Evolutionary conservation across 2,113 vertebrate species (phyloP).

Genomic region (Rhabdornis inornatus): DNA sequence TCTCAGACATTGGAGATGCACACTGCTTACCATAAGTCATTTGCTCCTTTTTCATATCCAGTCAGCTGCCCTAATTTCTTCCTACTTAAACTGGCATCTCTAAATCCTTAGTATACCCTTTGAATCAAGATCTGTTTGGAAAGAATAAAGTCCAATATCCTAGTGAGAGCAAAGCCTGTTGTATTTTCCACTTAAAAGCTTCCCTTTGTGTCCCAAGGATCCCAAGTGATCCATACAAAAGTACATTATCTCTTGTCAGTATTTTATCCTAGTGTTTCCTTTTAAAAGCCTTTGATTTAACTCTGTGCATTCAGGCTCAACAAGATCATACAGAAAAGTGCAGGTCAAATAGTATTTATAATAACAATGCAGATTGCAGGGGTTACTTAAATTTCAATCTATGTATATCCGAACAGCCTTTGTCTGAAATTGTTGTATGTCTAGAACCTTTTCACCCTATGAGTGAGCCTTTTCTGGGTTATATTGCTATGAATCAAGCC

Average conservation of each 20-base stretch:
- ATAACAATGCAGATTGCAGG: neutral
- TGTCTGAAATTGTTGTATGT: neutral
- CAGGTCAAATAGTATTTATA: neutral
- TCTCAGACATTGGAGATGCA: neutral
- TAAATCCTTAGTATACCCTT: neutral
- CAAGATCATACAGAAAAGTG: neutral
- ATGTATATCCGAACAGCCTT: neutral
- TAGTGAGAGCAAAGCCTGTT: neutral
- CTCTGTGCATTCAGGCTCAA: neutral
- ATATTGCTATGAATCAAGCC: neutral
- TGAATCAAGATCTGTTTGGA: neutral
- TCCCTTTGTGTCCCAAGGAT: neutral
- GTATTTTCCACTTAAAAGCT: constrained; percentile 41
- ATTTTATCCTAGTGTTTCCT: neutral
- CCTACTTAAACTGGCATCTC: neutral
- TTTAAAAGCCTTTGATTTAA: constrained; percentile 12
- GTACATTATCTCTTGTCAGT: neutral
- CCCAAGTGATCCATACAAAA: neutral
- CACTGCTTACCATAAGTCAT: neutral
- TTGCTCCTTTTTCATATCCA: neutral
- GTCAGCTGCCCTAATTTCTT: neutral
- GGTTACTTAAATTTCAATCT: neutral
- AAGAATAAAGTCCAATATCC: neutral
- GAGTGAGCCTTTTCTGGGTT: neutral
- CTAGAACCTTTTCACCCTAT: neutral